Evolutionary conservation across 2,113 vertebrate genomes (phyloP).

Genomic region (Pitta sordida): DNA sequence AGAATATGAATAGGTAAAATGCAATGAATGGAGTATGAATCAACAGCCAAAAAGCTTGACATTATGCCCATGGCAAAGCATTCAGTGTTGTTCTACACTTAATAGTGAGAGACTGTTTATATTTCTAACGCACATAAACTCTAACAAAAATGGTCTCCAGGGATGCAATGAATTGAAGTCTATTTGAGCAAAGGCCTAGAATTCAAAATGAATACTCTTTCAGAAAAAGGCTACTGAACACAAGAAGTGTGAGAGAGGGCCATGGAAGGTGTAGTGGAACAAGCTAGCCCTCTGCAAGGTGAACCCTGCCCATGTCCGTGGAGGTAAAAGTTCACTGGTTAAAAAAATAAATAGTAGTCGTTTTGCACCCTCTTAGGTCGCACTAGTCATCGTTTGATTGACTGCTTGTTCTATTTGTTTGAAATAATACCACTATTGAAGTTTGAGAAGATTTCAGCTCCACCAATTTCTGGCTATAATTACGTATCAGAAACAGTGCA

Average conservation of each 20-base stretch:
- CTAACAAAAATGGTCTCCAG: not conserved
- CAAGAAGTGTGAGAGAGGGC: not conserved
- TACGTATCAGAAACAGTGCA: constrained; percentile 1
- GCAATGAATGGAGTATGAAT: not conserved
- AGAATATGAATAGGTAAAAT: constrained; percentile 9
- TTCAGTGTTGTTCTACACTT: not conserved
- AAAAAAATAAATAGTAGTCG: not conserved
- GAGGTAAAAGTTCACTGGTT: not conserved
- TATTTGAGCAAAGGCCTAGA: not conserved
- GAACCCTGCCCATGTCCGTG: not conserved
- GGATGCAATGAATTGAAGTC: not conserved
- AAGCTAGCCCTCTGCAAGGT: not conserved
- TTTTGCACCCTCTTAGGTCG: not conserved
- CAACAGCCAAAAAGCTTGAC: constrained; percentile 10
- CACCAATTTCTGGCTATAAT: not conserved
- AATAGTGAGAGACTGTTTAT: not conserved
- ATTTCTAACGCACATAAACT: not conserved
- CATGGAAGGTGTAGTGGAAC: not conserved
- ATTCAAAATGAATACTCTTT: not conserved
- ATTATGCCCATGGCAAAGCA: not conserved
- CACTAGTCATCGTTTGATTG: not conserved
- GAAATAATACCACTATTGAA: not conserved
- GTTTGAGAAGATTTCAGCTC: not conserved
- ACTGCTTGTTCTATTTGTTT: not conserved
- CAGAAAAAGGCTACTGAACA: not conserved